Base-by-base conservation (phyloP, 1,140 invertebrate species). In the Trichonephila clavata region DNA sequence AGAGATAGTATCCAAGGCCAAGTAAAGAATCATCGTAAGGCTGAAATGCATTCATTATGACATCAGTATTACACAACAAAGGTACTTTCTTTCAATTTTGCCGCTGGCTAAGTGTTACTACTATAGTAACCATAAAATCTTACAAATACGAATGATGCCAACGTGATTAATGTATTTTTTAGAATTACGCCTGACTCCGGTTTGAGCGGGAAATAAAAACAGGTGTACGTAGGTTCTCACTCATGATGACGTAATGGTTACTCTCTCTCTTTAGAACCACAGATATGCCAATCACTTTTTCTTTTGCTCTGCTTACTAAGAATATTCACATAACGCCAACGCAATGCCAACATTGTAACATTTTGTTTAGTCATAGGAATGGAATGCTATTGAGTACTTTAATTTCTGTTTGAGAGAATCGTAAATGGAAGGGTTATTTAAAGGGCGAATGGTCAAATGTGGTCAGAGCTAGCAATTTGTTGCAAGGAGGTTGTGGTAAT, bases 41-140 rank as follows among this genome's bases (percentile, higher is more conserved):
- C 18, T 32, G 39, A 77, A 77, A 77, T 32, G 16, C 71, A 39
- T 77, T 39, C 13, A 16, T 77, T 39, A 77, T 77, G 71, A 77
- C 71, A 5, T 77, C 27, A 39, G 14, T 77, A 5, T 77, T 24
- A 77, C 24, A 18, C 27, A 32, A 77, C 16, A 5, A 18, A 32
- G 27, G 13, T 7, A 39, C 71, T 32, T 77, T 77, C 71, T 77
- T 10, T 77, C 14, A 18, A 3, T 77, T 32, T 39, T 39, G 71
- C 71, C 18, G 13, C 27, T 18, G 16, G 27, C 16, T 39, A 77
- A 27, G 71, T 27, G 71, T 77, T 77, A 77, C 71, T 77, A 77
- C 71, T 77, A 77, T 77, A 16, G 71, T 39, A 77, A 77, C 71
- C 71, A 77, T 77, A 77, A 77, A 7, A 77, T 77, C 14, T 27